phyloP scores from a whole-genome alignment of 2,113 vertebrate species.

The western clawed frog (Xenopus tropicalis) region UCB_Xtro_10.0 CM004450.2:94400001-94400500 shows the following conservation, averaged over 20 bases:
- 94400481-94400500: not conserved
- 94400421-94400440: not conserved
- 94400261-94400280: not conserved
- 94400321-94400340: not conserved
- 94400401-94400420: not conserved
- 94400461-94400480: too few species aligned
- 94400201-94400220: not conserved
- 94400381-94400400: too few species aligned
- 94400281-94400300: not conserved
- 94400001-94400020: too few species aligned
- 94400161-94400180: slow-evolving; percentile 3
- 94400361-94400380: not conserved
- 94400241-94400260: not conserved
- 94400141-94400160: not conserved
- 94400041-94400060: not conserved
- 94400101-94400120: not conserved
- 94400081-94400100: not conserved
- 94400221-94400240: slow-evolving; percentile 1
- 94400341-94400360: not conserved
- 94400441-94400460: too few species aligned
- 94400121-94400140: not conserved
- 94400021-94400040: not conserved
- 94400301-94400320: not conserved
- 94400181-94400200: slow-evolving; percentile 1
- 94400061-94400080: not conserved